Base-by-base conservation (phyloP, 2,113 vertebrate species). In the Microtus pennsylvanicus region DNA sequence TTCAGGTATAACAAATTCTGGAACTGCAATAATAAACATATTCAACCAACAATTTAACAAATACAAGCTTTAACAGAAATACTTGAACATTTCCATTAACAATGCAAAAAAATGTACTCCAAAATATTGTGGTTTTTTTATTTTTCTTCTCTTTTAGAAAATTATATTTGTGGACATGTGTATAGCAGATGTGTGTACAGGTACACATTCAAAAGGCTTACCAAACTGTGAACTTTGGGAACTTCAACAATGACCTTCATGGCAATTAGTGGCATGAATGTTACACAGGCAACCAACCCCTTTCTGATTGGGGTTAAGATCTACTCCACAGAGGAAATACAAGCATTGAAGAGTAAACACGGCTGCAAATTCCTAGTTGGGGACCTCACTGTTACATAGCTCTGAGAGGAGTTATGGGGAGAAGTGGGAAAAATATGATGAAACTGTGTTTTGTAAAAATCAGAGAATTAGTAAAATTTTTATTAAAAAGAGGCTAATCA, bases 81-180 rank as follows among this genome's bases (percentile, higher is more conserved):
- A 33, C n/a, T 87, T 92, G n/a, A 86, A 92, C 11, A 28, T 74
- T 21, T 91, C 81, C 38, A 87, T 76, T 96, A 70, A 93, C 67
- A 76, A 14, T 52, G 19, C 83, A 69, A 87, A 87, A 50, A 50
- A 8, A 30, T 83, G 35, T 42, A 63, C 24, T 30, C 13, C 38
- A 83, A 63, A 42, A 63, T 83, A 45, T 11, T 17, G 7, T 24
- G 0, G 12, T 12, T 65, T 67, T 12, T 45, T 67, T n/a, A 82
- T 38, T 65, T 83, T 63, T 65, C 26, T 65, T 45, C 28, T 85
- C 16, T 26, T 81, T 47, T 33, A 55, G 35, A 77, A 78, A 38
- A 58, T 7, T 63, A 26, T 7, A 65, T 30, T 17, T 45, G 26
- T 45, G 14, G 24, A 45, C 38, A 65, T 30, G 17, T 86, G 38